phyloP scores from a whole-genome alignment of 2,113 vertebrate genomes.

The Salvelinus alpinus region DNA sequence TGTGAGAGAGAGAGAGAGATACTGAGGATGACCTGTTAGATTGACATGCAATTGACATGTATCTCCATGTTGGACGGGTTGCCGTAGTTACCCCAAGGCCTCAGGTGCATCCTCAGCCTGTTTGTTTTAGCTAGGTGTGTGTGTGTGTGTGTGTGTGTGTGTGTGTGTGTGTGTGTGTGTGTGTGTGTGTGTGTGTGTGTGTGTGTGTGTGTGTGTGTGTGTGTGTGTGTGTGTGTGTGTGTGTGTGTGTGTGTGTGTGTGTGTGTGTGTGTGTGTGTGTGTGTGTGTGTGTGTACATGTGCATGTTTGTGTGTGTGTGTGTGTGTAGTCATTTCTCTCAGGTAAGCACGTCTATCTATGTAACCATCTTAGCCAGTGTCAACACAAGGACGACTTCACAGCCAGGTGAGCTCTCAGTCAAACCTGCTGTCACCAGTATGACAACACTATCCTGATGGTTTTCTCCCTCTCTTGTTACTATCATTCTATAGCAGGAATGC shows the following conservation, averaged over 20 bases:
- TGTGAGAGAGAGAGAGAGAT: background rate
- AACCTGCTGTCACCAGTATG: background rate
- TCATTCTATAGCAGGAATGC: conserved; percentile 47
- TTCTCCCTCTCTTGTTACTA: conserved; percentile 34
- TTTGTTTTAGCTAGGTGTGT: background rate
- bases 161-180: too few species aligned
- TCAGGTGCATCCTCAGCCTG: conserved; percentile 1
- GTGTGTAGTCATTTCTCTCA: background rate
- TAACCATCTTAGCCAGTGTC: background rate
- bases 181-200: too few species aligned
- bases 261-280: background rate
- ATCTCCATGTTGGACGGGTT: conserved; percentile 8
- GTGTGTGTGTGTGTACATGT: background rate
- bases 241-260: background rate
- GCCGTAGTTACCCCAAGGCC: conserved; percentile 12
- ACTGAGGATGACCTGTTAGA: conserved; percentile 15
- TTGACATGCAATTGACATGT: conserved; percentile 25
- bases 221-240: too few species aligned
- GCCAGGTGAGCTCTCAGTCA: background rate
- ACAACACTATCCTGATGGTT: conserved; percentile 22
- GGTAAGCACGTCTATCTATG: background rate
- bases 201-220: background rate
- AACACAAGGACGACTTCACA: conserved; percentile 4
- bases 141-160: background rate
- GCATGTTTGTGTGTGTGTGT: background rate